phyloP scores from a whole-genome alignment of 1,140 invertebrate species.

The Leucophenga varia region DNA sequence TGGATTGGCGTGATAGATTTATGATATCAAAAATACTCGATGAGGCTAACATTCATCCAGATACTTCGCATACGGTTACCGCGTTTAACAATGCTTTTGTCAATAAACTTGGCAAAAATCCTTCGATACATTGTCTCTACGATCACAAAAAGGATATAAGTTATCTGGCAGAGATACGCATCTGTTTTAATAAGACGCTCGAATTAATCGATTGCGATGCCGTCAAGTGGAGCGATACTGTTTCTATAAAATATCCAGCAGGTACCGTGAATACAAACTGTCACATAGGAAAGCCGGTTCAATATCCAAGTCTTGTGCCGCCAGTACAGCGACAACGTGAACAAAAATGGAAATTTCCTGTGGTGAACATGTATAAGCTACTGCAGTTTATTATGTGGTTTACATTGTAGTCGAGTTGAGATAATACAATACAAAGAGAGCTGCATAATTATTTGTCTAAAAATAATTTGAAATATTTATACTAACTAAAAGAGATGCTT shows the following conservation, averaged over 20 bases:
- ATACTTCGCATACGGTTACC: constrained; percentile 60
- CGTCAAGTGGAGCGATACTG: constrained; percentile 31
- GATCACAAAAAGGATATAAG: constrained; percentile 61
- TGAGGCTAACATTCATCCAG: constrained; percentile 63
- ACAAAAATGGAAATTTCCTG: constrained; percentile 44
- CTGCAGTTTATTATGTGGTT: constrained; percentile 61
- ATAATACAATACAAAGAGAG: no score
- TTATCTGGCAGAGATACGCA: constrained; percentile 66
- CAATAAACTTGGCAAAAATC: constrained; percentile 61
- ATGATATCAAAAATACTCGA: constrained; percentile 66
- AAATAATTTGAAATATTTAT: no score
- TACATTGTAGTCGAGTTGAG: no score
- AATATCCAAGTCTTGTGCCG: constrained; percentile 60
- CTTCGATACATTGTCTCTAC: constrained; percentile 64
- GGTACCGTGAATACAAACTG: constrained; percentile 63
- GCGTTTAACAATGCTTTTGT: constrained; percentile 64
- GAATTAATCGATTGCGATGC: constrained; percentile 64
- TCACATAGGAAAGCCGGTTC: constrained; percentile 58
- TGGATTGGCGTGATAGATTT: constrained; percentile 65
- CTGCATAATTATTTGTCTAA: no score
- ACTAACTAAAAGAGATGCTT: no score
- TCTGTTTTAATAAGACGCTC: constrained; percentile 68
- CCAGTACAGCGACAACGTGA: constrained; percentile 18
- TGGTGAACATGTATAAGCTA: constrained; percentile 61
- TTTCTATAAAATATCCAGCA: constrained; percentile 34